phyloP scores from a whole-genome alignment of 2,797 vertebrate species.

The Lates japonicus region DNA sequence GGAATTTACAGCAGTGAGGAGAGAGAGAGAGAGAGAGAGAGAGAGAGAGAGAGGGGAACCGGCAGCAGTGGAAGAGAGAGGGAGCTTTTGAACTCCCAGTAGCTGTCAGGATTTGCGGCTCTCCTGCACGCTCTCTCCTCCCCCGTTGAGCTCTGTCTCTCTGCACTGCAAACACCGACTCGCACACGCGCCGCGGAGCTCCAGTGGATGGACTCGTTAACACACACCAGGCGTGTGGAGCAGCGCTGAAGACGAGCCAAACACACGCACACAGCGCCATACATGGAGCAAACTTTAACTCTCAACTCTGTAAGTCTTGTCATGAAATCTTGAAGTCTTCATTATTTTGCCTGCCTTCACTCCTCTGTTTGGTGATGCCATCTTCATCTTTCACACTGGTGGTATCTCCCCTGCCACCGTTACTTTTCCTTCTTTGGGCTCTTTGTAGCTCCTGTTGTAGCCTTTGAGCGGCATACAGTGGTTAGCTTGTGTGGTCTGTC shows the following conservation, averaged over 20 bases:
- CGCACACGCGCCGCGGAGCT: slow-evolving; percentile 55
- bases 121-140: slow-evolving; percentile 66
- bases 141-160: slow-evolving; percentile 55
- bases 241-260: slow-evolving; percentile 79
- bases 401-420: slow-evolving; percentile 20
- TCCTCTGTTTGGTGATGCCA: slow-evolving; percentile 48
- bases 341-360: slow-evolving; percentile 29
- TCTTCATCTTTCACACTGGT: slow-evolving; percentile 46
- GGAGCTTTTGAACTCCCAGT: slow-evolving; percentile 83
- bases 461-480: slow-evolving; percentile 69
- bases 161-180: slow-evolving; percentile 64
- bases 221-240: slow-evolving; percentile 76
- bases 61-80: slow-evolving; percentile 75
- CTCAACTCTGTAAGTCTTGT: slow-evolving; percentile 86
- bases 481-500: slow-evolving; percentile 79
- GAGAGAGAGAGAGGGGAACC: slow-evolving; percentile 68
- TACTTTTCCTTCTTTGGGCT: slow-evolving; percentile 71
- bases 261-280: slow-evolving; percentile 68
- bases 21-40: slow-evolving; percentile 37
- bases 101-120: slow-evolving; percentile 79
- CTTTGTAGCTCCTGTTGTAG: slow-evolving; percentile 69
- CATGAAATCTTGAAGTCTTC: slow-evolving; percentile 6
- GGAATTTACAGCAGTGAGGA: slow-evolving; percentile 65
- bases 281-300: slow-evolving; percentile 89
- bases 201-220: slow-evolving; percentile 83